Evolutionary conservation across 1,140 invertebrate species (phyloP).

Genomic region (Chlorops oryzae): DNA sequence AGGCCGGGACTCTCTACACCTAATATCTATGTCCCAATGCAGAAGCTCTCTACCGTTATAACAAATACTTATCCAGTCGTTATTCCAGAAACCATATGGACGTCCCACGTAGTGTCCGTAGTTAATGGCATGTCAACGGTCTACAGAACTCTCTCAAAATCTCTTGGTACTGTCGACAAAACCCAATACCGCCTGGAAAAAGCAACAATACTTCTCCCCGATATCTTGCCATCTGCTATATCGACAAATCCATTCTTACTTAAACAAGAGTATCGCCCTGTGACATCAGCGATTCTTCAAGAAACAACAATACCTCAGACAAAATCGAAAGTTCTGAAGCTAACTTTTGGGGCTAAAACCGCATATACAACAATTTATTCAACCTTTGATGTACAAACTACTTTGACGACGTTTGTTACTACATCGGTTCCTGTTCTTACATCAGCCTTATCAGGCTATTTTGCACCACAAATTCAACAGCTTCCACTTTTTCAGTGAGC

Average conservation of each 20-base stretch:
- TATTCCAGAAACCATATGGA: constrained; percentile 70
- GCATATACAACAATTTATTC: constrained; percentile 80
- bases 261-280: constrained; percentile 60
- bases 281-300: constrained; percentile 72
- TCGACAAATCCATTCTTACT: constrained; percentile 52
- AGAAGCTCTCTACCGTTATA: constrained; percentile 49
- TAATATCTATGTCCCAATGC: constrained; percentile 1
- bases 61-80: constrained; percentile 71
- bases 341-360: constrained; percentile 83
- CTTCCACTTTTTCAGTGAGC: too few species aligned
- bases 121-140: constrained; percentile 67
- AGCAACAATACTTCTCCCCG: constrained; percentile 59
- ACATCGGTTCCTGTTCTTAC: constrained; percentile 68
- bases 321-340: constrained; percentile 72
- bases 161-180: constrained; percentile 67
- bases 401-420: constrained; percentile 74
- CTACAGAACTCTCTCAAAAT: constrained; percentile 68
- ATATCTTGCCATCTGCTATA: constrained; percentile 46
- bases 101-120: constrained; percentile 72
- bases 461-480: too few species aligned
- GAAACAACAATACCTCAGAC: constrained; percentile 74
- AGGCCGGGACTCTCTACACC: constrained; percentile 59
- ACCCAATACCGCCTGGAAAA: constrained; percentile 70
- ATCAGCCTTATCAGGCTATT: too few species aligned
- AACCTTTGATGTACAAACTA: constrained; percentile 76